Evolutionary conservation across 2,797 vertebrate genomes (phyloP).

Genomic region (Craterocephalus amniculus): DNA sequence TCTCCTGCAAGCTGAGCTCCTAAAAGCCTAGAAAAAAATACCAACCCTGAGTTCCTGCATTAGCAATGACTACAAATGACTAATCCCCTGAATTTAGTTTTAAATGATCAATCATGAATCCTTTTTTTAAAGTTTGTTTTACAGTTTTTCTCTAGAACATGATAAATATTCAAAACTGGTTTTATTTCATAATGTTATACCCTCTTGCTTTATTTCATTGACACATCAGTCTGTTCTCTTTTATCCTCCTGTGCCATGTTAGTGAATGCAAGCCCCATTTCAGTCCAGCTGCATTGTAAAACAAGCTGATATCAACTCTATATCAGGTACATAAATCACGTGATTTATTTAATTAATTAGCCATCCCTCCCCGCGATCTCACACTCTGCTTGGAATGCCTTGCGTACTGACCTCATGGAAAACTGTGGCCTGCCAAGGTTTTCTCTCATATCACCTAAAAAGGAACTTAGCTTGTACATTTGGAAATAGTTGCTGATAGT

Average conservation of each 20-base stretch:
- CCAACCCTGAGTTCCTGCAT: conserved; percentile 50
- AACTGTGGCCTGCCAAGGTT: conserved; percentile 79
- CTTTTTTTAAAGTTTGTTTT: too few species aligned
- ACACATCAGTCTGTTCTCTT: conserved; percentile 32
- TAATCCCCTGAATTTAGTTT: conserved; percentile 40
- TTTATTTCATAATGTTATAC: conserved; percentile 29
- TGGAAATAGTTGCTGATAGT: conserved; percentile 67
- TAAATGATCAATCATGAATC: conserved; percentile 26
- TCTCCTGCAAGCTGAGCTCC: conserved; percentile 63
- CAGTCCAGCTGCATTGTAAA: conserved; percentile 63
- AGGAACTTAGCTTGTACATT: conserved; percentile 75
- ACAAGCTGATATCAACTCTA: conserved; percentile 60
- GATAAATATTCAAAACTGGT: conserved; percentile 2
- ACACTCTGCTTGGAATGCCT: conserved; percentile 76
- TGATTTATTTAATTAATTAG: conserved; percentile 81
- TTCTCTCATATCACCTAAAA: conserved; percentile 81
- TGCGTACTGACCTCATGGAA: conserved; percentile 82
- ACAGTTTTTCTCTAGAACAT: too few species aligned
- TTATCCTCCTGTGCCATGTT: not conserved
- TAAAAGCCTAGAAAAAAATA: conserved; percentile 62
- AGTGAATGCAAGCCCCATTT: conserved; percentile 30
- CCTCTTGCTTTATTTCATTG: conserved; percentile 12
- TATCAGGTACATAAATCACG: conserved; percentile 76
- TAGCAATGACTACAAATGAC: conserved; percentile 69
- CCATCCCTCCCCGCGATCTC: conserved; percentile 71